A percentile compares a stretch with the other conserved stretches of the same genome.
Conservation (phyloP, 1,140 invertebrate genomes). For the Apis mellifera region DNA sequence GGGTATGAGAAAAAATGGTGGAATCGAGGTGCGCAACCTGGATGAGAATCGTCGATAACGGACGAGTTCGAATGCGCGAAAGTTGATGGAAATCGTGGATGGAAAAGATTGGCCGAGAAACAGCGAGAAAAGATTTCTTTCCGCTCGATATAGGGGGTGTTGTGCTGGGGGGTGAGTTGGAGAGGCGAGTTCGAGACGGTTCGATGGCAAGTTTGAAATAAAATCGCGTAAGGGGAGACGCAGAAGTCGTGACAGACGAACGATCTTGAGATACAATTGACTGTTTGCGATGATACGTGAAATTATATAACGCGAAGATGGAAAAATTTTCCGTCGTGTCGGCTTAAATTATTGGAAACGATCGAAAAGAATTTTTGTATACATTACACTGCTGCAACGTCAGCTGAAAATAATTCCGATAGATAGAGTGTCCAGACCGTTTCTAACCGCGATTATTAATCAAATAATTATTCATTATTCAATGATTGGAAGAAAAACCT, state of each 20-base stretch:
- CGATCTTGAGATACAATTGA: not conserved
- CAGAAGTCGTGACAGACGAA: no score
- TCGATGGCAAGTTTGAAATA: not conserved
- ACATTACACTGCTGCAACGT: not conserved
- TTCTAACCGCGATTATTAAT: not conserved
- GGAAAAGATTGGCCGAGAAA: not conserved
- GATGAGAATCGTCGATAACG: slow-evolving; percentile 3
- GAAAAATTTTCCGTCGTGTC: not conserved
- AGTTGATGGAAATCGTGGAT: slow-evolving; percentile 3
- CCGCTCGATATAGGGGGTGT: not conserved
- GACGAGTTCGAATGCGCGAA: not conserved
- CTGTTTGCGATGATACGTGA: not conserved
- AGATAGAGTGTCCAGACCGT: not conserved
- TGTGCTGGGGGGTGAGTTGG: no score
- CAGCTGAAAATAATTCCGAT: not conserved
- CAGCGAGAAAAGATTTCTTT: not conserved
- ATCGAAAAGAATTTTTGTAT: not conserved
- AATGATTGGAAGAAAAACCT: not conserved
- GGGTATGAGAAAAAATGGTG: not conserved
- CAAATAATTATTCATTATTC: no score
- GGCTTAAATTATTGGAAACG: not conserved
- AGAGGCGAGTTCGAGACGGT: not conserved
- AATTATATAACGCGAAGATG: not conserved
- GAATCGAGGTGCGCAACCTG: not conserved
- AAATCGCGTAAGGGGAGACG: not conserved